These are phyloP conservation scores for Thymelicus lineola DNA, from an alignment of 2,888 invertebrate genomes.

Conservation along the genomic window DNA sequence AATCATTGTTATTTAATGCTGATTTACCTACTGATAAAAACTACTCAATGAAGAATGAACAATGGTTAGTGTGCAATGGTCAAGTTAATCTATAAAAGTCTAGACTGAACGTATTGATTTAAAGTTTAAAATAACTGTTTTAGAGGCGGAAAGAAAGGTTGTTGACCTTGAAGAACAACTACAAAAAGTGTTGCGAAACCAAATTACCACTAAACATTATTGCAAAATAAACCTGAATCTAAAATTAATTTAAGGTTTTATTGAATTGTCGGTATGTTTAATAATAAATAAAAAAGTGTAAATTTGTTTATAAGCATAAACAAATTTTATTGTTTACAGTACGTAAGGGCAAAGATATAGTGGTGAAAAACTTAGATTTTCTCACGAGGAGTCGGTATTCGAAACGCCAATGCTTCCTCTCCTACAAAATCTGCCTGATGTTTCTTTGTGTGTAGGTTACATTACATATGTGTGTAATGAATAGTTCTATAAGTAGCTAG, in stretches of 20 bases:
- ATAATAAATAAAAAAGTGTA: neutral
- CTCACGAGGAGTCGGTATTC: too few relatives aligned
- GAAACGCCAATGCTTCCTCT: too few relatives aligned
- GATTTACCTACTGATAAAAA: neutral
- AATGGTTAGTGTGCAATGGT: conserved; percentile 3
- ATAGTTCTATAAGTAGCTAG: conserved; percentile 42
- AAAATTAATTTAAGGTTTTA: neutral
- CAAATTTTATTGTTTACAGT: too few relatives aligned
- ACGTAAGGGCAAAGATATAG: too few relatives aligned
- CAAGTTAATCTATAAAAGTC: conserved; percentile 21
- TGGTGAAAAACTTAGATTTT: too few relatives aligned
- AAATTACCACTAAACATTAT: neutral
- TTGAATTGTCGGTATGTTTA: too few relatives aligned
- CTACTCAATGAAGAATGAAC: neutral
- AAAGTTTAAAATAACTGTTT: conserved; percentile 19
- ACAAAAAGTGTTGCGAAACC: conserved; percentile 18
- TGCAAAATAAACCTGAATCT: neutral
- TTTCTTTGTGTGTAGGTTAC: too few relatives aligned
- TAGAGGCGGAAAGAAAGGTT: conserved; percentile 25
- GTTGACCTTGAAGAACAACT: conserved; percentile 16
- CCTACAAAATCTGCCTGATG: too few relatives aligned
- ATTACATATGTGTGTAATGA: neutral
- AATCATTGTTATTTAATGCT: too few relatives aligned
- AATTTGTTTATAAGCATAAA: neutral
- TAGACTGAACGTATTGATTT: conserved; percentile 12